Base-by-base conservation (phyloP, 2,113 vertebrate genomes). In the Reinhardtius hippoglossoides region DNA sequence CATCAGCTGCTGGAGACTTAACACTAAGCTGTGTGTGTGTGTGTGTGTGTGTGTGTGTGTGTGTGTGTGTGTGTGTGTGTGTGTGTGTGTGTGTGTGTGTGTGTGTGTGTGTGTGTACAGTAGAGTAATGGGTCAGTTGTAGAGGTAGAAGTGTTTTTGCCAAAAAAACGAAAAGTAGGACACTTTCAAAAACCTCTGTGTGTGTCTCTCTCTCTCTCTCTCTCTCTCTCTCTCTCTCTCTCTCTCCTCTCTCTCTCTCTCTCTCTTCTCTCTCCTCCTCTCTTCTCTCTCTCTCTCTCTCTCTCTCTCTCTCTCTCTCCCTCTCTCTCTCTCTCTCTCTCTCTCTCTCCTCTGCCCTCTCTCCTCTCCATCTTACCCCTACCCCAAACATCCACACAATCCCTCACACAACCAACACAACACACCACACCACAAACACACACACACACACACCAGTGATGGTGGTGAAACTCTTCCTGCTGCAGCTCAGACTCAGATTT, bases 51-150 rank as follows among this genome's bases (percentile, higher is more conserved):
- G 60, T 76, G 67, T 72, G 71, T 21, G 71, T 56, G 78, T 71
- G 60, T 52, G 68, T 69, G 65, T 63, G 66, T 72, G 66, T 42
- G 12, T 75, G 60, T 71, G 57, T 52, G 71, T 70, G 60, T 40
- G 73, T 58, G 57, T 72, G 81, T 71, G 60, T 55, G 72, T 71
- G 57, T 44, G 71, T 67, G 52, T 42, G 12, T 75, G 55, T 71
- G 58, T 54, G 71, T 70, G 56, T 42, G 73, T 72, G 81, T 71
- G 69, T 61, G 31, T 71, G 48, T 71, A 71, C 64, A 71, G 67
- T 76, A 65, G 62, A 80, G 83, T 66, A 76, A 58, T 76, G 59
- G 80, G 56, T 78, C 58, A 1, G 35, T 65, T 71, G 77, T 50
- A 9, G 60, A 71, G 50, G 54, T 27, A 74, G 54, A 56, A 31